Evolutionary conservation across 1,140 invertebrate species (phyloP).

Genomic region (Cryptotermes secundus): DNA sequence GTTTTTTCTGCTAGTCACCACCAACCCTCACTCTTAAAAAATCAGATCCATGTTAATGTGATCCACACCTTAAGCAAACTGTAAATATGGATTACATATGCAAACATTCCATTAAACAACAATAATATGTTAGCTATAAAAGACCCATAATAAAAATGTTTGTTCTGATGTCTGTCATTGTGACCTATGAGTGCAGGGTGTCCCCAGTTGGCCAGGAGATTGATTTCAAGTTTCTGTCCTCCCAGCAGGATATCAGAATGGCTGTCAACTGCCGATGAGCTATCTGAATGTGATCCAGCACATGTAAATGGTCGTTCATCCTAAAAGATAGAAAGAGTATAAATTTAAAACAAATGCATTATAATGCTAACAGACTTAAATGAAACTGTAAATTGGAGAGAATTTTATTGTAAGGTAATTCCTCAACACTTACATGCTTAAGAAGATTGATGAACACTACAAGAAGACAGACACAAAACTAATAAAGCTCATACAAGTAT

Average conservation of each 20-base stretch:
- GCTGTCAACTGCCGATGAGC: slow-evolving; percentile 42
- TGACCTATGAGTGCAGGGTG: slow-evolving; percentile 42
- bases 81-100: no score
- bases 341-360: not conserved
- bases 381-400: not conserved
- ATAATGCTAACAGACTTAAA: not conserved
- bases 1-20: no score
- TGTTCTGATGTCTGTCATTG: not conserved
- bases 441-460: no score
- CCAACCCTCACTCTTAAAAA: no score
- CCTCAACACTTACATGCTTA: no score
- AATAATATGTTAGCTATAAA: no score
- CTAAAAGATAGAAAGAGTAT: slow-evolving; percentile 37
- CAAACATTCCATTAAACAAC: no score
- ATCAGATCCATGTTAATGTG: no score
- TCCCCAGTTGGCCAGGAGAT: slow-evolving; percentile 60
- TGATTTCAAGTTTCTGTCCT: slow-evolving; percentile 52
- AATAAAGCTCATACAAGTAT: no score
- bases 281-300: slow-evolving; percentile 36
- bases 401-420: not conserved
- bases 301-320: slow-evolving; percentile 40
- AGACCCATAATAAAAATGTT: not conserved
- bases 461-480: no score
- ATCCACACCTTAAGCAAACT: no score
- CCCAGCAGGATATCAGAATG: slow-evolving; percentile 44